These are phyloP conservation scores for Volucella zonaria DNA, from an alignment of 2,888 invertebrate genomes.

Conservation along the genomic window DNA sequence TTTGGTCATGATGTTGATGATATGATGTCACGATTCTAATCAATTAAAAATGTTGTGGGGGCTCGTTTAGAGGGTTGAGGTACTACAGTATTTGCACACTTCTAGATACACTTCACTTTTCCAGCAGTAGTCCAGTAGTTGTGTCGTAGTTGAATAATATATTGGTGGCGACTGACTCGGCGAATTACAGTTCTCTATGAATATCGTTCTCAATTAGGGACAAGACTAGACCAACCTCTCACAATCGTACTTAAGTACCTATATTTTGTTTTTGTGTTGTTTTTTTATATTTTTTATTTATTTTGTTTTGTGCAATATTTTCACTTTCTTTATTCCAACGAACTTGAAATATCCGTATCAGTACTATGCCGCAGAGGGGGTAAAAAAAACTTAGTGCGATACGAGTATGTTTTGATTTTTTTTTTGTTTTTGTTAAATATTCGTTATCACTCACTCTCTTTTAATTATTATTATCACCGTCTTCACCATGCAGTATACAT, in stretches of 20 bases:
- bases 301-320: background rate
- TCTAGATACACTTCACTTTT: background rate
- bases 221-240: background rate
- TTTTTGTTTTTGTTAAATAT: constrained; percentile 9
- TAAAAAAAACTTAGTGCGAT: constrained; percentile 12
- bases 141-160: too few relatives aligned
- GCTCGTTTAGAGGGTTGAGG: background rate
- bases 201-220: constrained; percentile 23
- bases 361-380: background rate
- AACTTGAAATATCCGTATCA: constrained; percentile 29
- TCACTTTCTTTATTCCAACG: constrained; percentile 44
- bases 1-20: constrained; percentile 80
- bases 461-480: constrained; percentile 17
- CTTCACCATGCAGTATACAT: constrained; percentile 1
- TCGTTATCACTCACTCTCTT: constrained; percentile 37
- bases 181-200: constrained; percentile 52
- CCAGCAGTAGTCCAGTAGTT: too few relatives aligned
- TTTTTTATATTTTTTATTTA: background rate
- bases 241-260: background rate
- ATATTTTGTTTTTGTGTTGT: constrained; percentile 23
- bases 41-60: constrained; percentile 4
- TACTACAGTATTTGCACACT: background rate
- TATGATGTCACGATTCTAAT: constrained; percentile 60
- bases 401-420: constrained; percentile 8
- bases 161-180: constrained; percentile 49